These are phyloP conservation scores for Suncus etruscus DNA, from an alignment of 2,113 vertebrate species.

Conservation along the genomic window DNA sequence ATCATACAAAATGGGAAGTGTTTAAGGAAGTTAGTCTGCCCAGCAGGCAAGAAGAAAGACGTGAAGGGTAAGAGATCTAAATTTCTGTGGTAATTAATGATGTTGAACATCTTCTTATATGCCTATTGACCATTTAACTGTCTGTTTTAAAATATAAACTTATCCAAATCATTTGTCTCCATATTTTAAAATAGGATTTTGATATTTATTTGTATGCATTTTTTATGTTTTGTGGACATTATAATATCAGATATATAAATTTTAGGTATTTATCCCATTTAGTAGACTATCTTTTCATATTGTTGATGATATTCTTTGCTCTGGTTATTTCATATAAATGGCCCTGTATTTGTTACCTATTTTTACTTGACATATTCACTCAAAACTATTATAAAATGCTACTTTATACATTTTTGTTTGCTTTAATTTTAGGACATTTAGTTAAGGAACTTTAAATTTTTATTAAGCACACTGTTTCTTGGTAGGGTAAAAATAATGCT, in stretches of 20 bases:
- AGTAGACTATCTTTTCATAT: background rate
- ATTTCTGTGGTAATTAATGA: background rate
- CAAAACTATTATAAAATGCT: background rate
- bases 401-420: background rate
- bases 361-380: background rate
- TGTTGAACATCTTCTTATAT: background rate
- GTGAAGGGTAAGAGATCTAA: background rate
- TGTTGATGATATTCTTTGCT: background rate
- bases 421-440: background rate
- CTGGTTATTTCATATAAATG: background rate
- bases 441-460: background rate
- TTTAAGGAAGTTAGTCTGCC: background rate
- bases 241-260: background rate
- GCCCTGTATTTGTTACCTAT: background rate
- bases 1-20: background rate
- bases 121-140: background rate
- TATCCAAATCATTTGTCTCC: background rate
- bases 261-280: background rate
- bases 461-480: background rate
- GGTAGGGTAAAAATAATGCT: background rate
- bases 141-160: background rate
- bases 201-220: background rate
- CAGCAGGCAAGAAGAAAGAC: accelerated
- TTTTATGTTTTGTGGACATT: background rate
- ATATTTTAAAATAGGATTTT: background rate